Conservation (phyloP, 2,888 invertebrate species). For the Epinotia demarniana region DNA sequence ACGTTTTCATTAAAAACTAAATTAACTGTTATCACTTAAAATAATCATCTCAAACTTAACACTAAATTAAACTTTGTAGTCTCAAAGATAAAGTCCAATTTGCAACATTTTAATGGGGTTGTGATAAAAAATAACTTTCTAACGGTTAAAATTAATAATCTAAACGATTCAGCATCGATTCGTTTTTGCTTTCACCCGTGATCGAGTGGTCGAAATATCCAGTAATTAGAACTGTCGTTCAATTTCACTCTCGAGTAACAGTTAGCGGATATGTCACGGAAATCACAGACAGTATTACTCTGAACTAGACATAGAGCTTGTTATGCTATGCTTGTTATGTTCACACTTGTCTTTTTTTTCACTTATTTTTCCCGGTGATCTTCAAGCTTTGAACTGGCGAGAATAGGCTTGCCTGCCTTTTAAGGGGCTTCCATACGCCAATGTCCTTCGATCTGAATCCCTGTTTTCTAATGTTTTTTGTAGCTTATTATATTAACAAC, state of each 20-base stretch:
- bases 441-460: too few species aligned
- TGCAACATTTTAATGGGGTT: background rate
- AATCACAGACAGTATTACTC: too few species aligned
- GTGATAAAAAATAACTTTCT: conserved; percentile 37
- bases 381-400: too few species aligned
- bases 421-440: too few species aligned
- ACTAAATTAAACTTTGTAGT: conserved; percentile 2
- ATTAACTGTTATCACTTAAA: background rate
- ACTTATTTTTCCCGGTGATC: too few species aligned
- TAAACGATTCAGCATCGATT: conserved; percentile 30
- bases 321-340: too few species aligned
- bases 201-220: conserved; percentile 39
- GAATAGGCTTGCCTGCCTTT: too few species aligned
- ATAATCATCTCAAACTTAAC: background rate
- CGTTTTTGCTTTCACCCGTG: conserved; percentile 34
- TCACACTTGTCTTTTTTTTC: too few species aligned
- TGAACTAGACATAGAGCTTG: too few species aligned
- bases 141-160: conserved; percentile 41
- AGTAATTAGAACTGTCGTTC: conserved; percentile 26
- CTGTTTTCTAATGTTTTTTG: too few species aligned
- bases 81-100: background rate
- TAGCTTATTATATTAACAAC: too few species aligned
- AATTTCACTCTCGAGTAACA: conserved; percentile 1
- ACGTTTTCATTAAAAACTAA: background rate
- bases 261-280: background rate